Base-by-base conservation (phyloP, 2,888 invertebrate genomes). In the Drosophila affinis region DNA sequence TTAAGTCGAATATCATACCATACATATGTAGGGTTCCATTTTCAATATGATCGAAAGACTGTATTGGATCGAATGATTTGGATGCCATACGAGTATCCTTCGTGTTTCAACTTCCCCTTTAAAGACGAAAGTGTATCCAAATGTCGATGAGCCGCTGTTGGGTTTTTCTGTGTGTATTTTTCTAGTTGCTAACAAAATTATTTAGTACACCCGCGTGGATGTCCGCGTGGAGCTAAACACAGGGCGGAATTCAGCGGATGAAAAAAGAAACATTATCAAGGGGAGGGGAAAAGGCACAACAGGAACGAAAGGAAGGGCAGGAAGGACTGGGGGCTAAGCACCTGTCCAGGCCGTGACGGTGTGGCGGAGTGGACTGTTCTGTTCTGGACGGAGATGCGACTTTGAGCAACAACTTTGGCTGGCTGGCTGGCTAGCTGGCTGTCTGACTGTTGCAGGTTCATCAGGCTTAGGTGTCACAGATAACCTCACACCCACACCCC, bases 111-210 rank as follows among this genome's bases (percentile, higher is more conserved):
- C 5, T 29, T 24, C 0, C 24, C 24, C 5, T 3, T 21, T 21
- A 2, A 6, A 7, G 27, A 2, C 1, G 2, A 27, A 27, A 29
- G 56, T 62, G 52, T 72, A 51, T 63, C 52, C 29, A 52, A 52
- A 53, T 63, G 54, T 64, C 57, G 39, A 7, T 6, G 6, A 39
- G n/a, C 2, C 39, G 39, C 39, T 7, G 14, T 3, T 7, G 47
- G 2, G 21, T 45, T 62, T 45, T 62, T 51, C 51, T 52, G 71
- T 71, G 52, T 71, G 60, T 71, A 46, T 51, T 71, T 54, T 53
- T 27, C 21, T 18, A 49, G 73, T 55, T 74, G 75, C 65, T 64
- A 76, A 67, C 56, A 47, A 80, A 77, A 77, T 64, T 73, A 68
- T 80, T 73, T 73, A 77, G 64, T 45, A 65, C 68, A 69, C 64